These are phyloP conservation scores for Hetaerina titia DNA, from an alignment of 2,888 invertebrate species.

Conservation along the genomic window DNA sequence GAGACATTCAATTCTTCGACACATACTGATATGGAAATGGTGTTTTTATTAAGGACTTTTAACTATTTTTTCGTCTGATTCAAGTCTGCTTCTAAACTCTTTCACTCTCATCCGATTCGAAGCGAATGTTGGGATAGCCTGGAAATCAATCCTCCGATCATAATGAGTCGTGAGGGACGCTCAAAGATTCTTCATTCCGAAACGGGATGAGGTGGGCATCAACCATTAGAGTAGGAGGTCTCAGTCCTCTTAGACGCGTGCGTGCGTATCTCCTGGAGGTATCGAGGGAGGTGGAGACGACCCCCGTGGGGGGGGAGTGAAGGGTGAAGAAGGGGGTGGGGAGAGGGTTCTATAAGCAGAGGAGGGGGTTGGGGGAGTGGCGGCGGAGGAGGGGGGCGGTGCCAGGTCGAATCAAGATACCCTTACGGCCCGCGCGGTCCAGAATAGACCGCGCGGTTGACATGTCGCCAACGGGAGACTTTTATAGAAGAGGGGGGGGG, in stretches of 20 bases:
- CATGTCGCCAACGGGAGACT: conserved; percentile 56
- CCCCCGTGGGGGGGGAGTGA: background rate
- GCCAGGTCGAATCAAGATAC: conserved; percentile 59
- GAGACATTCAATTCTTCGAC: too few relatives aligned
- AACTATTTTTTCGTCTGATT: too few relatives aligned
- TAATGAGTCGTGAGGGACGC: too few relatives aligned
- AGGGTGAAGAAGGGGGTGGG: background rate
- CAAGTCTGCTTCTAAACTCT: too few relatives aligned
- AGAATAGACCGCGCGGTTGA: conserved; percentile 61
- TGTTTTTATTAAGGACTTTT: too few relatives aligned
- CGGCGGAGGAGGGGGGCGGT: background rate
- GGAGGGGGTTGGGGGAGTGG: background rate
- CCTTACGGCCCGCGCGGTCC: conserved; percentile 45
- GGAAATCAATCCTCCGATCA: too few relatives aligned
- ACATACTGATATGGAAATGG: too few relatives aligned
- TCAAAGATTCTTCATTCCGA: too few relatives aligned
- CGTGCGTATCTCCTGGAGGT: background rate
- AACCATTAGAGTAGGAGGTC: too few relatives aligned
- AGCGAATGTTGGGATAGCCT: too few relatives aligned
- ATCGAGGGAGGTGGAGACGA: background rate
- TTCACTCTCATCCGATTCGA: too few relatives aligned
- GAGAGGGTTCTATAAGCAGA: background rate
- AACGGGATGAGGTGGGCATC: too few relatives aligned
- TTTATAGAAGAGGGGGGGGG: background rate
- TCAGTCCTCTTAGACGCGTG: background rate